phyloP scores from a whole-genome alignment of 2,113 vertebrate genomes.

The Dendrocopos noguchii region DNA sequence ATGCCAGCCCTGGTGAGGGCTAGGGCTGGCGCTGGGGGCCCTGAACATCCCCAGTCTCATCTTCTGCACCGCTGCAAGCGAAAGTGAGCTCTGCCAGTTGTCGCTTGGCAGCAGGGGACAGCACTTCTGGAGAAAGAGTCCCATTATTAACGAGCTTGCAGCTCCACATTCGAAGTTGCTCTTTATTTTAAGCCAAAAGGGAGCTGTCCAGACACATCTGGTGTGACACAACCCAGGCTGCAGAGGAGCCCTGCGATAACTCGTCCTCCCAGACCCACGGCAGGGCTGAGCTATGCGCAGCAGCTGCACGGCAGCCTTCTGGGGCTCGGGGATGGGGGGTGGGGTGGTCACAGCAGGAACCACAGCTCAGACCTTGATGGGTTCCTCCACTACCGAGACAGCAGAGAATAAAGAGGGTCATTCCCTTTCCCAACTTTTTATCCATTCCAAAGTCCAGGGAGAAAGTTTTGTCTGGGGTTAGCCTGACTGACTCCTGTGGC shows the following conservation, averaged over 20 bases:
- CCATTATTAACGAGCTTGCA: not conserved
- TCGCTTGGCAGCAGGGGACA: not conserved
- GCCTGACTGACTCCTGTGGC: accelerated
- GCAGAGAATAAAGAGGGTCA: not conserved
- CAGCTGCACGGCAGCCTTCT: not conserved
- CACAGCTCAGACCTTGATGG: not conserved
- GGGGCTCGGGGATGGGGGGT: accelerated
- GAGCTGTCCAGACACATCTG: not conserved
- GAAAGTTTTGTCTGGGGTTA: not conserved
- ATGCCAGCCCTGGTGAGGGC: accelerated
- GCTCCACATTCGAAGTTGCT: not conserved
- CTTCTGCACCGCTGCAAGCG: accelerated
- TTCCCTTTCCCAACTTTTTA: not conserved
- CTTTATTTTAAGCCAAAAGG: conserved; percentile 16
- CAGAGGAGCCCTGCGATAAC: not conserved
- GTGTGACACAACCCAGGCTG: not conserved
- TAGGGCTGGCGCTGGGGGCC: not conserved
- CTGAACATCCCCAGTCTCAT: not conserved
- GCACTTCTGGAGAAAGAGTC: not conserved
- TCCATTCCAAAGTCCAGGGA: not conserved
- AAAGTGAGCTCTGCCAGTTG: not conserved
- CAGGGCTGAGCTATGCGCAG: not conserved
- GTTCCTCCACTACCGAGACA: accelerated
- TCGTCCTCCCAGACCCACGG: not conserved
- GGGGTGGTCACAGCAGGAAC: not conserved